Percentiles rank a stretch among this genome's conserved stretches.
Conservation (phyloP, 2,888 invertebrate genomes). For the Trachelus troglodyta region DNA sequence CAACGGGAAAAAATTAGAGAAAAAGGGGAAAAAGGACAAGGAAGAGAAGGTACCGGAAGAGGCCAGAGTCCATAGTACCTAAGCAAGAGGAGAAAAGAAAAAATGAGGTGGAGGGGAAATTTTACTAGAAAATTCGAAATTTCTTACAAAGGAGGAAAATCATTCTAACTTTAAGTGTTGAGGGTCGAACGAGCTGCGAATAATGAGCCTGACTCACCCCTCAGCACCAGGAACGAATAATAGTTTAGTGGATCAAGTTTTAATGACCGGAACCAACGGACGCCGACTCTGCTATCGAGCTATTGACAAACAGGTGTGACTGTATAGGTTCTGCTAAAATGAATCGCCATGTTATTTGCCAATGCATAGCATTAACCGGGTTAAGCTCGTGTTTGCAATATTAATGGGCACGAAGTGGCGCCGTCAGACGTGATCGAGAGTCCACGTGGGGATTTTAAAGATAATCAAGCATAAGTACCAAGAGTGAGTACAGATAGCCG, state of each 20-base stretch:
- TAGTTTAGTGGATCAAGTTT: conserved; percentile 52
- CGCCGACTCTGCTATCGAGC: conserved; percentile 46
- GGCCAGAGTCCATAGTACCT: not conserved
- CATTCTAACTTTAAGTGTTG: not conserved
- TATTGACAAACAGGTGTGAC: conserved; percentile 48
- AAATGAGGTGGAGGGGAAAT: not conserved
- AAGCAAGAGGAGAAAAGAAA: too few species aligned
- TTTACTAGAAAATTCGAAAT: not conserved
- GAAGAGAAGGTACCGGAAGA: not conserved
- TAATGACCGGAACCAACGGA: conserved; percentile 50
- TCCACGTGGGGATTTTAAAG: not conserved
- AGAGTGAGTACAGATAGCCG: not conserved
- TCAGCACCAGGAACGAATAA: conserved; percentile 38
- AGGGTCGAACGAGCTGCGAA: not conserved
- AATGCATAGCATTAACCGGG: conserved; percentile 46
- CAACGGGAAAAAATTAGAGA: not conserved
- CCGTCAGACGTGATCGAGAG: not conserved
- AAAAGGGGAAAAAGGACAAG: not conserved
- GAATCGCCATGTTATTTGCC: conserved; percentile 43
- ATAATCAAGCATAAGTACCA: not conserved
- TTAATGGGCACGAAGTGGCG: not conserved
- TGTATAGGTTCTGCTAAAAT: conserved; percentile 33
- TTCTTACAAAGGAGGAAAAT: not conserved
- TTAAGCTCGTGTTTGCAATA: conserved; percentile 8
- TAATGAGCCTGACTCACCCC: not conserved